These are phyloP conservation scores for Pogonophryne albipinna DNA, from an alignment of 2,797 vertebrate genomes.

Conservation along the genomic window DNA sequence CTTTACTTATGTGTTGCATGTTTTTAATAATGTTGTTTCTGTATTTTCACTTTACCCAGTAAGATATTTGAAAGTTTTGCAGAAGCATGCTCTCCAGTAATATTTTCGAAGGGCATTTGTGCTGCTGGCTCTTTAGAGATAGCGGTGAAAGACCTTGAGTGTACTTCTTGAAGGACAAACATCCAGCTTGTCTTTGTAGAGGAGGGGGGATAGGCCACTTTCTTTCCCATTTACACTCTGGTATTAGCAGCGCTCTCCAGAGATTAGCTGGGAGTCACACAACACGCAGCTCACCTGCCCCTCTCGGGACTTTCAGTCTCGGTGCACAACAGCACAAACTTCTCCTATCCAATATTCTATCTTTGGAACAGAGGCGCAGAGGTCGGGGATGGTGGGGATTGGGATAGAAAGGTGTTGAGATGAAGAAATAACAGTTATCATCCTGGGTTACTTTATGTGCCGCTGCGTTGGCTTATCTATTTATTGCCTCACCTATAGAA, in stretches of 20 bases:
- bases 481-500: constrained; percentile 1
- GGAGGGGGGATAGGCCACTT: background rate
- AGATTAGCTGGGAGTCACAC: constrained; percentile 30
- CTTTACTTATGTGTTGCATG: too few species aligned
- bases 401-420: constrained; percentile 44
- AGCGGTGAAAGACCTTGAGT: constrained; percentile 20
- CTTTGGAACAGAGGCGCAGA: constrained; percentile 44
- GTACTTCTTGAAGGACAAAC: constrained; percentile 43
- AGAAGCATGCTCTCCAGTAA: background rate
- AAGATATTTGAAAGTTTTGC: background rate
- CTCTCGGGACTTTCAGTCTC: constrained; percentile 38
- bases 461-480: background rate
- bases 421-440: constrained; percentile 45
- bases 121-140: background rate
- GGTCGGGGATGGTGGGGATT: constrained; percentile 27
- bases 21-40: too few species aligned
- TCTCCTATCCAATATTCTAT: constrained; percentile 40
- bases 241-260: constrained; percentile 36
- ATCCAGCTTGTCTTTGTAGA: background rate
- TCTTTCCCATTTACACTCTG: constrained; percentile 68
- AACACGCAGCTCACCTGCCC: constrained; percentile 45
- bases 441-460: constrained; percentile 5
- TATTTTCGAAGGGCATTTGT: background rate
- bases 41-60: too few species aligned
- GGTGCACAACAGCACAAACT: constrained; percentile 6